These are phyloP conservation scores for Ispidina picta DNA, from an alignment of 2,797 vertebrate species.

Conservation along the genomic window DNA sequence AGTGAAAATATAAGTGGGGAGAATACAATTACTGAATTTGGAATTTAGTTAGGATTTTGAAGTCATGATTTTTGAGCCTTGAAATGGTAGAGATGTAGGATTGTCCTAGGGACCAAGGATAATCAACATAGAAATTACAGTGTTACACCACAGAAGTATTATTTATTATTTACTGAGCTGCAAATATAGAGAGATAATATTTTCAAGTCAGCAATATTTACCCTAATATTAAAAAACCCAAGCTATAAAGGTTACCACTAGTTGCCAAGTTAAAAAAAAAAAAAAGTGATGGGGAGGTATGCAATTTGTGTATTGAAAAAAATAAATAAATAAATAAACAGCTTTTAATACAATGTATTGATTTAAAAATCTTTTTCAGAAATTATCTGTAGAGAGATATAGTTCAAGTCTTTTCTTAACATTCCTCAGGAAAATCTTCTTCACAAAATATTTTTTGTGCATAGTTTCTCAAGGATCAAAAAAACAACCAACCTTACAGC, in stretches of 20 bases:
- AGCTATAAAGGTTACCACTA: background rate
- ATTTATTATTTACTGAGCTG: background rate
- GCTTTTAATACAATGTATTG: background rate
- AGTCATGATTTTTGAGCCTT: background rate
- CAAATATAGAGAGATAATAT: background rate
- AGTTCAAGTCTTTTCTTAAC: background rate
- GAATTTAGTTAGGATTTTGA: background rate
- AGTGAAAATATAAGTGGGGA: background rate
- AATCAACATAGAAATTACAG: background rate
- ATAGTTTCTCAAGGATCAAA: background rate
- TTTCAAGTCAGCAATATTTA: background rate
- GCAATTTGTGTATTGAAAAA: background rate
- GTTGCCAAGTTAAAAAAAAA: background rate
- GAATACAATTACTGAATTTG: background rate
- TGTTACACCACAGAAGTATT: background rate
- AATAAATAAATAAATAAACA: background rate
- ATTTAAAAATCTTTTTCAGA: background rate
- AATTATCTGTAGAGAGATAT: background rate
- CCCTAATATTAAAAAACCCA: no score
- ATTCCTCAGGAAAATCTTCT: background rate
- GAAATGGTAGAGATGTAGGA: background rate
- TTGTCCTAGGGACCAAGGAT: background rate
- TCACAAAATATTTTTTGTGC: background rate
- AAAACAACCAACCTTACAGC: background rate
- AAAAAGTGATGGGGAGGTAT: background rate